Evolutionary conservation across 2,113 vertebrate species (phyloP), one percentile per base, ranked within the genome.

Genomic region (Symphodus melops): DNA sequence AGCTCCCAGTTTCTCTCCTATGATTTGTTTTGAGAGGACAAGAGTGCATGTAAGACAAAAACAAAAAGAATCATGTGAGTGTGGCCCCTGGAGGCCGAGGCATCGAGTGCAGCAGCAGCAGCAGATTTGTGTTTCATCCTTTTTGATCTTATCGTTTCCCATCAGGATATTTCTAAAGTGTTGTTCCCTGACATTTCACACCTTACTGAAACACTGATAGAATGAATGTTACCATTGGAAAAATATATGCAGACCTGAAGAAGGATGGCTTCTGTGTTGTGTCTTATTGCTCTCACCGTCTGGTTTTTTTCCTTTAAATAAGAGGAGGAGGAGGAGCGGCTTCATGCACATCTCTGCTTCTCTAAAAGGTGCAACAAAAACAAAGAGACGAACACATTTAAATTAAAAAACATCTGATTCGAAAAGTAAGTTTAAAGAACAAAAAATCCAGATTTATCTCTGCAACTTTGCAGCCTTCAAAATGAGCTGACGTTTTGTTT

Each of bases 201-300:
- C 76, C 53, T 84, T 74, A 72, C 76, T 72, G 79, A 88, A 83
- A 71, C 83, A 89, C 89, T 86, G 84, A 86, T 87, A 68, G 79
- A 88, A 86, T 81, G 91, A 93, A 91, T 93, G 91, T 92, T 82
- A 81, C 67, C 77, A 72, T 66, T 87, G 81, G 81, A 91, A 92
- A 41, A 95, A 89, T 93, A 93, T 92, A 94, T 92, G 92, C 93
- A 94, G 92, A 91, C 76, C 75, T 88, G 81, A 88, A 85, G 69
- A 79, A 78, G 81, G 75, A 72, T 52, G 54, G 36, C 23, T 3
- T 53, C 21, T 77, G 77, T 86, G 70, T 83, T 67, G 69, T 28
- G 76, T 87, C 58, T 87, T 79, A 66, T 85, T 88, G 87, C 19
- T 48, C 7, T 7, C 39, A 4, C 25, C 0, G 28, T 33, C 28